Conservation (phyloP, 2,113 vertebrate species). For the Oncorhynchus clarkii region DNA sequence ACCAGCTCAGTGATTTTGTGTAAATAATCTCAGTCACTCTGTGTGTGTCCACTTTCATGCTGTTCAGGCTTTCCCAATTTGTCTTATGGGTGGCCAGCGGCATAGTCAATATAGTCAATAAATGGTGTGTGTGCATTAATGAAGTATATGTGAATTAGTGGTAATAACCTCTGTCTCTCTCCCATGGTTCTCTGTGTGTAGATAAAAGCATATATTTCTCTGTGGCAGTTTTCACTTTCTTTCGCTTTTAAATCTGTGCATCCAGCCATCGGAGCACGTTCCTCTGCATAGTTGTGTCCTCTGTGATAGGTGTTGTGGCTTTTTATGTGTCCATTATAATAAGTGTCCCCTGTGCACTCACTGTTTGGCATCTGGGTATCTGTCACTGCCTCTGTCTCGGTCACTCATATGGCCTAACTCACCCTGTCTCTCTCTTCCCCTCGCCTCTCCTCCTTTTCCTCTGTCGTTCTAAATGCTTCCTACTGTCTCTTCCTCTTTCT, state of each 20-base stretch:
- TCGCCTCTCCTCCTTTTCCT: background rate
- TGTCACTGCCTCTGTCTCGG: constrained; percentile 24
- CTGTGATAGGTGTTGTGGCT: constrained; percentile 21
- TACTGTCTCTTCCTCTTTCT: background rate
- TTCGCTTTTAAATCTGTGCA: constrained; percentile 1
- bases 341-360: constrained; percentile 12
- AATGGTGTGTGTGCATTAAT: constrained; percentile 14
- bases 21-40: too few relatives aligned
- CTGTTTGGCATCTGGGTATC: constrained; percentile 22
- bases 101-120: background rate
- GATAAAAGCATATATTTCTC: background rate
- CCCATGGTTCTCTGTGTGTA: background rate
- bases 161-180: constrained; percentile 13
- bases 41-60: too few relatives aligned
- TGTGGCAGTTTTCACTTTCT: background rate
- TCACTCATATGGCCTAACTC: constrained; percentile 17
- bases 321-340: constrained; percentile 42
- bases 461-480: constrained; percentile 33
- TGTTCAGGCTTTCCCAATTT: too few relatives aligned
- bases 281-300: background rate
- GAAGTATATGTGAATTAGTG: background rate
- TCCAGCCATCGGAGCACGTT: background rate
- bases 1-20: too few relatives aligned
- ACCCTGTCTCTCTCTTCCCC: background rate
- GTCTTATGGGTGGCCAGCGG: too few relatives aligned